These are phyloP conservation scores for Pedetes capensis DNA, from an alignment of 2,113 vertebrate species.

Conservation along the genomic window DNA sequence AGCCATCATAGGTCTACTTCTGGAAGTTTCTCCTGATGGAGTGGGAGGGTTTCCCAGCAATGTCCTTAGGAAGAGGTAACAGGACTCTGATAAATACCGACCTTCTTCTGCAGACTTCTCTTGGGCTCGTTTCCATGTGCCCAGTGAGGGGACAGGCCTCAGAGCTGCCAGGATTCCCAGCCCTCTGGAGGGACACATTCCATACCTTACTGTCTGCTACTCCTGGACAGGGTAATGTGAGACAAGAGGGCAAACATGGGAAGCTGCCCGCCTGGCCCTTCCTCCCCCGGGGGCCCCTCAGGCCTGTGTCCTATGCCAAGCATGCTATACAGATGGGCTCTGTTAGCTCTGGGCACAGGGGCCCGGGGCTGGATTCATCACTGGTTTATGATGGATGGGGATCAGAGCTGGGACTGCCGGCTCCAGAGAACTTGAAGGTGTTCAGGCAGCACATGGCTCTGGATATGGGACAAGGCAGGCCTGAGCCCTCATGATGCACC, in stretches of 20 bases:
- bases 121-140: conserved; percentile 24
- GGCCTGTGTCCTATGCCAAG: not conserved
- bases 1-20: not conserved
- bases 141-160: not conserved
- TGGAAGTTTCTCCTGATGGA: conserved; percentile 18
- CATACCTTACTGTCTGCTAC: not conserved
- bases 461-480: not conserved
- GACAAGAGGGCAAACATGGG: not conserved
- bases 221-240: conserved; percentile 16
- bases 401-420: not conserved
- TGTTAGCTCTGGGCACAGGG: conserved; percentile 14
- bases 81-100: conserved; percentile 14
- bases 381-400: not conserved
- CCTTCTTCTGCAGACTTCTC: conserved; percentile 53
- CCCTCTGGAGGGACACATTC: conserved; percentile 10
- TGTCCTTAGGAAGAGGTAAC: conserved; percentile 54
- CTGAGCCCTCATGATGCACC: not conserved
- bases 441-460: not conserved
- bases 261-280: conserved; percentile 28
- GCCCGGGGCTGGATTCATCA: not conserved
- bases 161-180: not conserved
- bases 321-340: conserved; percentile 53
- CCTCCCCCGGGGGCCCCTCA: not conserved
- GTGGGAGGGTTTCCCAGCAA: not conserved
- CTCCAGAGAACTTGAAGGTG: not conserved